Conservation (phyloP, 2,113 vertebrate genomes). For the Hippocampus guttulatus region DNA sequence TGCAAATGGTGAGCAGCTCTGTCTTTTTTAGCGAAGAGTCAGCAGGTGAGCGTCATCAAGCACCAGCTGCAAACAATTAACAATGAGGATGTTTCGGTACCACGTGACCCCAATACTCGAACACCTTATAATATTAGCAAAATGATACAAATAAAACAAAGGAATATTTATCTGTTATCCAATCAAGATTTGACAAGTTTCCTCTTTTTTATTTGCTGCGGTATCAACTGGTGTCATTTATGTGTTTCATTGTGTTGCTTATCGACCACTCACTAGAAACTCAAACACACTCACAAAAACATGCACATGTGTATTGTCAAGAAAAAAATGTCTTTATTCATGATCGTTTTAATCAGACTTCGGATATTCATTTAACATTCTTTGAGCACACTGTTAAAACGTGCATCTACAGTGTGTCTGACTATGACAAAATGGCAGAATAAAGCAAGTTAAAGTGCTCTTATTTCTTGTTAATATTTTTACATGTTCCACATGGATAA, state of each 20-base stretch:
- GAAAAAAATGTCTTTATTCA: constrained; percentile 14
- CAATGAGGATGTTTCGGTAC: background rate
- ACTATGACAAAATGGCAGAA: constrained; percentile 32
- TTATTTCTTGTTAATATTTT: constrained; percentile 14
- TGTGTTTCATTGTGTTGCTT: background rate
- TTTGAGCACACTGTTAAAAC: constrained; percentile 38
- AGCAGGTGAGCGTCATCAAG: background rate
- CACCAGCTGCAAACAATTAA: background rate
- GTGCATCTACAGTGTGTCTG: constrained; percentile 51
- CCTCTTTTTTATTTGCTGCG: too few species aligned
- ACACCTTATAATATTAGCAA: too few species aligned
- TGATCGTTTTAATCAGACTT: background rate
- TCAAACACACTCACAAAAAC: background rate
- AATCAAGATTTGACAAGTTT: too few species aligned
- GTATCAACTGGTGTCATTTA: background rate
- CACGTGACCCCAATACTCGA: background rate
- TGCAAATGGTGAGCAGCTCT: background rate
- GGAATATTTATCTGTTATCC: too few species aligned
- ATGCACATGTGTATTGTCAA: background rate
- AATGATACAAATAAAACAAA: too few species aligned
- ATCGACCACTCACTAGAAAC: background rate
- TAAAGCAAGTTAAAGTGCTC: constrained; percentile 24
- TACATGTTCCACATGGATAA: constrained; percentile 32
- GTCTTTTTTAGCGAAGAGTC: background rate
- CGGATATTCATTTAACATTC: background rate